These are phyloP conservation scores for Anagyrus pseudococci DNA, from an alignment of 2,888 invertebrate species.

Conservation along the genomic window DNA sequence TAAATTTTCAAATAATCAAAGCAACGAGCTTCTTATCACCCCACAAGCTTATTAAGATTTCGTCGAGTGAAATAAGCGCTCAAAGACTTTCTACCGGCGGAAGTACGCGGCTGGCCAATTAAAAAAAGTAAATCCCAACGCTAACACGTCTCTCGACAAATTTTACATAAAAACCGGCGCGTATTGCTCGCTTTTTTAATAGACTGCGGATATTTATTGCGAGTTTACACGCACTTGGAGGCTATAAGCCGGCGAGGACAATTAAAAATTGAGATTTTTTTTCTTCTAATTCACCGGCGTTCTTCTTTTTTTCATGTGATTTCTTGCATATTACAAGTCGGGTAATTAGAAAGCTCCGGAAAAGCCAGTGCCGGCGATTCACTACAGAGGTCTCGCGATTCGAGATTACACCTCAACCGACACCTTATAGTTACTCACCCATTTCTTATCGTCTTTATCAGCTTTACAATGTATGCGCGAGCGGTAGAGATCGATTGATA, in stretches of 20 bases:
- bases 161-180: slow-evolving; percentile 39
- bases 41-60: no score
- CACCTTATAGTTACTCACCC: no score
- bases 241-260: slow-evolving; percentile 25
- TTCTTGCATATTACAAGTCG: slow-evolving; percentile 23
- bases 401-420: no score
- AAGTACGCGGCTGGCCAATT: slow-evolving; percentile 31
- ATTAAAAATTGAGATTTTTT: slow-evolving; percentile 45
- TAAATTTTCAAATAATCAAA: no score
- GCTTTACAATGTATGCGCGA: no score
- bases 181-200: slow-evolving; percentile 44
- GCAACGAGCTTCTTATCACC: no score
- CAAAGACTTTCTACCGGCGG: slow-evolving; percentile 1
- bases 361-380: no score
- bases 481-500: no score
- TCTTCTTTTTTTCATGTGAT: neutral
- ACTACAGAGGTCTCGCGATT: no score
- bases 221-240: slow-evolving; percentile 45
- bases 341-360: no score
- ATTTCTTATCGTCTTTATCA: no score
- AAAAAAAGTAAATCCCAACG: slow-evolving; percentile 33
- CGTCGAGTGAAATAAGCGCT: no score
- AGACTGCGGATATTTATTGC: slow-evolving; percentile 53
- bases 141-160: slow-evolving; percentile 20
- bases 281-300: neutral